Evolutionary conservation across 2,113 vertebrate genomes (phyloP), one percentile per base, ranked within the genome.

Genomic region (Proteles cristata): DNA sequence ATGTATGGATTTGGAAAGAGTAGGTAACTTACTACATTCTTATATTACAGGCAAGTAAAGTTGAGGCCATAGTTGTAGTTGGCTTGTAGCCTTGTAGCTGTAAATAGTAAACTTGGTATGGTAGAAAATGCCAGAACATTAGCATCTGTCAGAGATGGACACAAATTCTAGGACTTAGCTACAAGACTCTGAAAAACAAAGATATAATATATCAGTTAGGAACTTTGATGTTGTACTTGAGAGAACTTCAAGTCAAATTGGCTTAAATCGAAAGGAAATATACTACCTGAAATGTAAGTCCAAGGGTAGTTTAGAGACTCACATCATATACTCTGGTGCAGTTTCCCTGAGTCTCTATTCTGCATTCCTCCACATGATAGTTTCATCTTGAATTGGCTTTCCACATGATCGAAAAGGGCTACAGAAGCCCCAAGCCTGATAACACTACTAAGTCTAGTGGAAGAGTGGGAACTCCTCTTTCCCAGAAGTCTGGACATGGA

Each of bases 121-220:
- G n/a, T 33, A 5, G 21, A 8, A 69, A 90, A 63, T 55, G 17
- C 5, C 35, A 97, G 74, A 66, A 68, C 10, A 33, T 87, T 73
- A 82, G 53, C 23, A 25, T 90, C 23, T 71, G 7, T 61, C n/a
- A 53, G 45, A 82, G 35, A 58, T 53, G 10, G 31, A 14, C 19
- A 35, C 11, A 68, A 55, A 88, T 58, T 68, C 55, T 61, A 96
- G 33, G 25, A n/a, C 39, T 89, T 95, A 82, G 23, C 11, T 69
- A 4, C 9, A 19, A 87, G 74, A 86, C 33, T 58, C 71, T 90
- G 23, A 79, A 95, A 83, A 96, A 35, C 33, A 97, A 71, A 90
- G n/a, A n/a, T 96, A 66, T 65, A 77, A 79, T 45, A 26, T 53
- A n/a, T 76, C 17, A 23, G 0, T 76, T 90, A 76, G 17, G 23